phyloP scores from a whole-genome alignment of 1,140 invertebrate genomes.

The Drosophila gunungcola region DNA sequence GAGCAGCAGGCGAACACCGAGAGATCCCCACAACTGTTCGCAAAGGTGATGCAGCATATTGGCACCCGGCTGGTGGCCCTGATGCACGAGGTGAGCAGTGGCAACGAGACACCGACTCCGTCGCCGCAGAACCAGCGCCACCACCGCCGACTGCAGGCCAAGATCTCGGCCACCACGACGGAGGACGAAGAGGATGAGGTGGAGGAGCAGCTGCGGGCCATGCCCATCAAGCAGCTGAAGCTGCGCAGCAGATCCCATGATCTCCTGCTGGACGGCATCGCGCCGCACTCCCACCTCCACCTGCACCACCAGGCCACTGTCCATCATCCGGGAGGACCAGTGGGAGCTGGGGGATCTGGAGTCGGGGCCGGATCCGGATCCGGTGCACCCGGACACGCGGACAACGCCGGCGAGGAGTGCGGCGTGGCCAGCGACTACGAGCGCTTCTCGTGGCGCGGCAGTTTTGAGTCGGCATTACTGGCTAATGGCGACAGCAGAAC shows the following conservation, averaged over 20 bases:
- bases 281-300: constrained; percentile 20
- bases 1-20: constrained; percentile 76
- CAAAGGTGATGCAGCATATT: constrained; percentile 97
- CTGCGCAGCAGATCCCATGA: constrained; percentile 91
- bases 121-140: constrained; percentile 83
- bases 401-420: constrained; percentile 87
- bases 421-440: constrained; percentile 94
- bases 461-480: constrained; percentile 94
- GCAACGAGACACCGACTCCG: constrained; percentile 86
- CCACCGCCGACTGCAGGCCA: constrained; percentile 85
- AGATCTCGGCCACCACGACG: constrained; percentile 90
- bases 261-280: constrained; percentile 86
- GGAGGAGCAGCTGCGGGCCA: constrained; percentile 72
- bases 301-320: constrained; percentile 79
- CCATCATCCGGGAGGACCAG: constrained; percentile 80
- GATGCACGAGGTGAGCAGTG: constrained; percentile 96
- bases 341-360: neutral
- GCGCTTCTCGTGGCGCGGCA: constrained; percentile 94
- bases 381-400: constrained; percentile 50
- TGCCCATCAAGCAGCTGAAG: constrained; percentile 87
- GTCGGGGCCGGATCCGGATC: constrained; percentile 6
- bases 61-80: constrained; percentile 94
- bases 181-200: constrained; percentile 89
- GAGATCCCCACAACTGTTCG: constrained; percentile 93
- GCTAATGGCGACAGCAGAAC: constrained; percentile 92